phyloP scores from a whole-genome alignment of 2,888 invertebrate genomes.

The Leptinotarsa rubiginosa region DNA sequence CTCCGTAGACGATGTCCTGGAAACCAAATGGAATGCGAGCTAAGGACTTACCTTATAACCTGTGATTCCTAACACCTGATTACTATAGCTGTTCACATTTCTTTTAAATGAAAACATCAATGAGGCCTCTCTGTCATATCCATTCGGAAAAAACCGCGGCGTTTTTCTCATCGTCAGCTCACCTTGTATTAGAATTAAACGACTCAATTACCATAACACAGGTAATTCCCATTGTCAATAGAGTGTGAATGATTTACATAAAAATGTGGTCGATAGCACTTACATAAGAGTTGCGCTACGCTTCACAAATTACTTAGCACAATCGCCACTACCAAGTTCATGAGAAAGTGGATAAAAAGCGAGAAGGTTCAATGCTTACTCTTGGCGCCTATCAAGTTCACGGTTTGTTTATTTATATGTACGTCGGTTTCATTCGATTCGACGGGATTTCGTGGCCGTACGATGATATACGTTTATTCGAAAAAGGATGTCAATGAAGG shows the following conservation, averaged over 20 bases:
- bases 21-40: too few relatives aligned
- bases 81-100: too few relatives aligned
- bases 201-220: slow-evolving; percentile 39
- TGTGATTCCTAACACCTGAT: too few relatives aligned
- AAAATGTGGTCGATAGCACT: slow-evolving; percentile 54
- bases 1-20: too few relatives aligned
- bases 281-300: slow-evolving; percentile 45
- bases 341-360: slow-evolving; percentile 48
- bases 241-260: slow-evolving; percentile 54
- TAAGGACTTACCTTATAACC: too few relatives aligned
- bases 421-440: slow-evolving; percentile 24
- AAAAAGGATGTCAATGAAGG: not conserved
- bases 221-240: slow-evolving; percentile 52
- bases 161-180: slow-evolving; percentile 22
- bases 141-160: too few relatives aligned
- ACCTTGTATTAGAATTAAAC: slow-evolving; percentile 39
- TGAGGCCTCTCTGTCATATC: too few relatives aligned
- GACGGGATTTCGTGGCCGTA: not conserved
- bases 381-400: slow-evolving; percentile 47
- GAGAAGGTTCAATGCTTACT: slow-evolving; percentile 33
- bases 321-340: slow-evolving; percentile 40
- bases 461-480: not conserved
- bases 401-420: slow-evolving; percentile 47
- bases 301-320: slow-evolving; percentile 24
- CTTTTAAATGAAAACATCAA: too few relatives aligned